phyloP scores from a whole-genome alignment of 2,797 vertebrate species.

The Varecia variegata region DNA sequence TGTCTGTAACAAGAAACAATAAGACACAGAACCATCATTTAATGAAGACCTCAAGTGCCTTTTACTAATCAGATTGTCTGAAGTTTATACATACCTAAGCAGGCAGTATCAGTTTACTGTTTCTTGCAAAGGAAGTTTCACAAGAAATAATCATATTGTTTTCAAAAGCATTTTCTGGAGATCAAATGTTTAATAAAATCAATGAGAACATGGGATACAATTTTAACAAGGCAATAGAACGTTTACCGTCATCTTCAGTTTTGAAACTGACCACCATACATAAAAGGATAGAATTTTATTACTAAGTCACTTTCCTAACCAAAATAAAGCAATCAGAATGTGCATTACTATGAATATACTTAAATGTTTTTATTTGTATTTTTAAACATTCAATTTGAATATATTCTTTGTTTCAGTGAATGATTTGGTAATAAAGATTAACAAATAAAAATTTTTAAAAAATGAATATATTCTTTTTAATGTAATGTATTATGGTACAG shows the following conservation, averaged over 20 bases:
- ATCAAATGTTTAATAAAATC: conserved; percentile 74
- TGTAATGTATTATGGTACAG: not conserved
- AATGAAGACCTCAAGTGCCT: conserved; percentile 51
- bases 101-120: conserved; percentile 68
- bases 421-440: too few species aligned
- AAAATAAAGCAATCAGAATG: conserved; percentile 40
- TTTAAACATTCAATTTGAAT: conserved; percentile 55
- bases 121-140: conserved; percentile 77
- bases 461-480: conserved; percentile 40
- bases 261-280: conserved; percentile 38
- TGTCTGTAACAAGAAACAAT: conserved; percentile 90
- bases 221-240: conserved; percentile 65
- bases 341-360: conserved; percentile 55
- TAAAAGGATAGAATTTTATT: conserved; percentile 40
- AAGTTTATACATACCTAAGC: conserved; percentile 67
- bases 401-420: conserved; percentile 49
- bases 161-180: conserved; percentile 75
- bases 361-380: conserved; percentile 52
- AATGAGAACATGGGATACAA: conserved; percentile 45
- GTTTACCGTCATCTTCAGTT: not conserved
- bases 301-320: conserved; percentile 35
- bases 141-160: conserved; percentile 72
- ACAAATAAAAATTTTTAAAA: too few species aligned
- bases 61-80: conserved; percentile 45
- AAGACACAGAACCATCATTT: conserved; percentile 70